A percentile compares a stretch with the other conserved stretches of the same genome.
phyloP scores from a whole-genome alignment of 2,888 invertebrate species.

The Aphelenchoides bicaudatus region DNA sequence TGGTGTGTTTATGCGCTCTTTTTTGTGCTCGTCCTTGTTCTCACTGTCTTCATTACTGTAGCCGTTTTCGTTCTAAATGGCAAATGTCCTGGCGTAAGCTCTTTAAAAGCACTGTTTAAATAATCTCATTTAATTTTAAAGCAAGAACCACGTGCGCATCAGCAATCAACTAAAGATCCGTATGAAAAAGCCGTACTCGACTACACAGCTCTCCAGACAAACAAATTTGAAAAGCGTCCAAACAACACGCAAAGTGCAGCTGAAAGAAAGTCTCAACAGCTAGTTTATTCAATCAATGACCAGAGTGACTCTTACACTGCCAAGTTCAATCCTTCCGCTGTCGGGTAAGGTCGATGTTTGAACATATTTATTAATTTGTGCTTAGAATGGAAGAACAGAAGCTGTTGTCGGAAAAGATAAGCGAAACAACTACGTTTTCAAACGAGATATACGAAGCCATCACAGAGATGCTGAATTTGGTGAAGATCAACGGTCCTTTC shows the following conservation, averaged over 20 bases:
- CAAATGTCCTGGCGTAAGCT: conserved; percentile 16
- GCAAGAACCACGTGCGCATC: too few species aligned
- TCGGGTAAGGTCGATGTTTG: conserved; percentile 6
- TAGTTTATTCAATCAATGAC: conserved; percentile 10
- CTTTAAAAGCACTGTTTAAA: neutral
- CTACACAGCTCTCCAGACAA: neutral
- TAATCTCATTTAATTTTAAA: neutral
- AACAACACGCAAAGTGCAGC: too few species aligned
- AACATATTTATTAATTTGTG: neutral
- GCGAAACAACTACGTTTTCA: conserved; percentile 9
- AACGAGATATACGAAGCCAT: conserved; percentile 7
- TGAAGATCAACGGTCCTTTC: conserved; percentile 15
- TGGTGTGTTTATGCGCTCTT: neutral
- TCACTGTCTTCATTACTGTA: conserved; percentile 12
- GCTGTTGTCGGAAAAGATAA: conserved; percentile 17
- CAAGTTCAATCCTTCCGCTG: conserved; percentile 9
- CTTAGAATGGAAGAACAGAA: conserved; percentile 17
- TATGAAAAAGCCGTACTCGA: neutral
- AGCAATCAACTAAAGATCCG: too few species aligned
- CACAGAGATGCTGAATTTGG: conserved; percentile 14
- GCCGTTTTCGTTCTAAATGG: conserved; percentile 15
- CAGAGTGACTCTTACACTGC: conserved; percentile 5
- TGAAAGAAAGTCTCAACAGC: neutral
- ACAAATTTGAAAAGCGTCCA: neutral
- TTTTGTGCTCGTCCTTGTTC: neutral